Conservation (phyloP, 2,797 vertebrate species). For the Microctenopoma lineatum region DNA sequence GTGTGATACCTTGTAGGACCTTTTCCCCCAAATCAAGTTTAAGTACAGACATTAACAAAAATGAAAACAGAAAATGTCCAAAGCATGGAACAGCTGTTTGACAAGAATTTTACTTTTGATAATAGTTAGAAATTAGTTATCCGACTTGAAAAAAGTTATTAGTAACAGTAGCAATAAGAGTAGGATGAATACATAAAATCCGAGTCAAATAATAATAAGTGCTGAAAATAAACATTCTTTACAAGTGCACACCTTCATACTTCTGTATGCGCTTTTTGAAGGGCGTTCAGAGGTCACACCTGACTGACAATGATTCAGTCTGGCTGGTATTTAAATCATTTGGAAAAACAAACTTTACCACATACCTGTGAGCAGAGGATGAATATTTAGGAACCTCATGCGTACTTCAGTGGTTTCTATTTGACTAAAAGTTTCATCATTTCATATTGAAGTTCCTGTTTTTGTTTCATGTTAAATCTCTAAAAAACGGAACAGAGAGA, state of each 20-base stretch:
- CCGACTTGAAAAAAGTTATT: too few relatives aligned
- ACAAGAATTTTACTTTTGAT: too few relatives aligned
- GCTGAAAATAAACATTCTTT: too few relatives aligned
- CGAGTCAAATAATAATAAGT: too few relatives aligned
- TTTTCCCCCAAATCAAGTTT: too few relatives aligned
- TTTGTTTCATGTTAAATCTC: neutral
- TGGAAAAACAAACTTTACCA: neutral
- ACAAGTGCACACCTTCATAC: neutral
- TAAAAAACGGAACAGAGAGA: slow-evolving; percentile 24
- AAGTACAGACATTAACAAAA: too few relatives aligned
- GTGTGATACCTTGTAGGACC: too few relatives aligned
- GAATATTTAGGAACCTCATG: slow-evolving; percentile 4
- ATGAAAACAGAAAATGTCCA: too few relatives aligned
- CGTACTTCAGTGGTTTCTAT: slow-evolving; percentile 1
- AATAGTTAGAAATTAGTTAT: too few relatives aligned
- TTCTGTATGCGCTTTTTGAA: neutral
- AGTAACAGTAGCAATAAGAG: too few relatives aligned
- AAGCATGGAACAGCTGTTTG: too few relatives aligned
- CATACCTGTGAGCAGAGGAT: neutral
- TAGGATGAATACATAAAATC: too few relatives aligned
- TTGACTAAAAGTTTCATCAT: neutral
- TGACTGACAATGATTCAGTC: neutral
- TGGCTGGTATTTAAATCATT: neutral
- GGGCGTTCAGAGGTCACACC: neutral
- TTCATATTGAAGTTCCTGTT: neutral